Evolutionary conservation across 2,113 vertebrate genomes (phyloP).

Genomic region (Chroicocephalus ridibundus): DNA sequence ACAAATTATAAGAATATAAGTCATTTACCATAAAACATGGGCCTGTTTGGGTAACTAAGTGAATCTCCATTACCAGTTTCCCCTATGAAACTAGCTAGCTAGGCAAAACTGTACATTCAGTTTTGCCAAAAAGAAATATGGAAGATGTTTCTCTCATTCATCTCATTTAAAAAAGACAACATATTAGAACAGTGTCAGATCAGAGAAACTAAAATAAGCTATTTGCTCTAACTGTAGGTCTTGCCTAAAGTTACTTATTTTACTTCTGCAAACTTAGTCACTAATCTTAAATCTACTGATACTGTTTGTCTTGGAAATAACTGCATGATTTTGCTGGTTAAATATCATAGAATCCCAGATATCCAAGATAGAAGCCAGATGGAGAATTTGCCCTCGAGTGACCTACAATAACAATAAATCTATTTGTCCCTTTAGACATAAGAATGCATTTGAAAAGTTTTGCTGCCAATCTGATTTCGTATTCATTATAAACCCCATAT

Average conservation of each 20-base stretch:
- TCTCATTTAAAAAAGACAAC: background rate
- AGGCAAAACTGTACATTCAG: background rate
- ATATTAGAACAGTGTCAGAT: background rate
- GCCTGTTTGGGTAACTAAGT: background rate
- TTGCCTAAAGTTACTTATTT: background rate
- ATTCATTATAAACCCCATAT: background rate
- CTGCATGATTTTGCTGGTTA: background rate
- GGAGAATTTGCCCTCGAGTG: background rate
- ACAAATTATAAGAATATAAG: background rate
- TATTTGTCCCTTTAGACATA: background rate
- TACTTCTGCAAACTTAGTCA: background rate
- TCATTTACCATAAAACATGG: background rate
- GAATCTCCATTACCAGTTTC: background rate
- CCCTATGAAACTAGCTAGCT: background rate
- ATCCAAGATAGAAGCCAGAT: background rate
- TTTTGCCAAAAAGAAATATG: background rate
- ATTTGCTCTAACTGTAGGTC: background rate
- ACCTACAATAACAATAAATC: background rate
- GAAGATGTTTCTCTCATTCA: background rate
- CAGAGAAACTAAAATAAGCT: background rate
- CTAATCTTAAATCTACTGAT: background rate
- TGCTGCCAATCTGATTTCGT: background rate
- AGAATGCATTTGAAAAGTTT: background rate
- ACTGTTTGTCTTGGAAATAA: background rate
- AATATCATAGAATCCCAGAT: background rate